Percentiles rank a stretch among this genome's conserved stretches.
phyloP scores from a whole-genome alignment of 1,140 invertebrate genomes.

The Lepidotrigona ventralis region DNA sequence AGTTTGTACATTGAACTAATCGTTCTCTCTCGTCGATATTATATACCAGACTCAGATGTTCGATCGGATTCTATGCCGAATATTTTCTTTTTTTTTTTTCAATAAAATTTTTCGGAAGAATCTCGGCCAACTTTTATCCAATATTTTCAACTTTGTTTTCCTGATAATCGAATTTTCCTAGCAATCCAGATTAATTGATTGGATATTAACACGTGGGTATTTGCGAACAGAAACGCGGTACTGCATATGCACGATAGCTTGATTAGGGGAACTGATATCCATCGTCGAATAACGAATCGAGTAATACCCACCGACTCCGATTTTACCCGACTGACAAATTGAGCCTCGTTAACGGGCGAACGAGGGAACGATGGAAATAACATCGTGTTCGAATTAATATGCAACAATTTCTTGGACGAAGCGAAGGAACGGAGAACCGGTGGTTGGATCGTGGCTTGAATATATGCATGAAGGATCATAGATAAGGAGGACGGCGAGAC shows the following conservation, averaged over 20 bases:
- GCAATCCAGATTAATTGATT: background rate
- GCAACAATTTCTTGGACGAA: background rate
- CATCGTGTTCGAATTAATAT: constrained; percentile 37
- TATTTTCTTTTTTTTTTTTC: too few relatives aligned
- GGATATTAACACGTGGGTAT: background rate
- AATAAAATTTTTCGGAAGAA: too few relatives aligned
- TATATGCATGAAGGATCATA: constrained; percentile 20
- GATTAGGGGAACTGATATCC: background rate
- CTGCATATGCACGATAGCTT: background rate
- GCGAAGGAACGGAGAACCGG: background rate
- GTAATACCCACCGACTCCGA: background rate
- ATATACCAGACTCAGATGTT: background rate
- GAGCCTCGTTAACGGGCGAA: constrained; percentile 19
- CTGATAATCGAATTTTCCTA: background rate
- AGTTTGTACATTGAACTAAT: background rate
- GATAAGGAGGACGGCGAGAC: background rate
- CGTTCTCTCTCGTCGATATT: background rate
- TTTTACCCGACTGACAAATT: constrained; percentile 17
- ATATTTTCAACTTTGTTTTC: too few relatives aligned
- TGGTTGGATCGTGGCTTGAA: background rate
- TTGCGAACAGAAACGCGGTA: background rate
- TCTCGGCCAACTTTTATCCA: too few relatives aligned
- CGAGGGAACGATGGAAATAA: background rate
- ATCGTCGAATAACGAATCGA: constrained; percentile 23
- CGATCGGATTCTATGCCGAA: too few relatives aligned